Evolutionary conservation across 2,113 vertebrate species (phyloP), one percentile per base, ranked within the genome.

Genomic region (Callocephalon fimbriatum): DNA sequence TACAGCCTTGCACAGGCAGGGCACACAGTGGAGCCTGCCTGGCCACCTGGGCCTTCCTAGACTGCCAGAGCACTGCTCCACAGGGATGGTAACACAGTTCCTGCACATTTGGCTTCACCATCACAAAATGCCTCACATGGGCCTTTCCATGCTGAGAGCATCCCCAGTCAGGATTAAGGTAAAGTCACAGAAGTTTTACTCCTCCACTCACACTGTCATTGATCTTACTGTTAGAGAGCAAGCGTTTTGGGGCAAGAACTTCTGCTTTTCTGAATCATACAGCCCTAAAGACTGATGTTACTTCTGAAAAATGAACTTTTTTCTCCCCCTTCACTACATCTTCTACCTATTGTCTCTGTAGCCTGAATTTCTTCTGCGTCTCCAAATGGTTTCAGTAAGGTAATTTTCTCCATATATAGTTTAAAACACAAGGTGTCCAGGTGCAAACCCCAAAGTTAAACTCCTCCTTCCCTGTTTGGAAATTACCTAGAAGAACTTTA

Each of bases 1-100:
- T 90, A 21, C n/a, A 65, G 27, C 21, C 29, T 87, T 1, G 5
- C 15, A 31, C 22, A 47, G 56, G 12, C 40, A 83, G 80, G 42
- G 42, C 42, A 66, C 45, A 15, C 0, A 0, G 6, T 11, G 15
- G 40, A 82, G 14, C 27, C 50, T 71, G 15, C 15, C n/a, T 26
- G 47, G 18, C 31, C 40, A 35, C 61, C 42, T 31, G 6, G 6
- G 37, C 9, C 13, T 51, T 62, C 19, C 48, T 37, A 32, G 48
- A 32, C 48, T 84, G 16, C 44, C 22, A 38, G 35, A 72, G 22
- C 40, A 7, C 23, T 17, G 54, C 29, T 70, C 32, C 0, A 0
- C 35, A 20, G 45, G 32, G 23, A 26, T 2, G 1, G 18, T n/a
- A 26, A 22, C 19, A 44, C 19, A 48, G 40, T 25, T 68, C 32